Conservation (phyloP, 2,797 vertebrate genomes). For the Diceros bicornis region DNA sequence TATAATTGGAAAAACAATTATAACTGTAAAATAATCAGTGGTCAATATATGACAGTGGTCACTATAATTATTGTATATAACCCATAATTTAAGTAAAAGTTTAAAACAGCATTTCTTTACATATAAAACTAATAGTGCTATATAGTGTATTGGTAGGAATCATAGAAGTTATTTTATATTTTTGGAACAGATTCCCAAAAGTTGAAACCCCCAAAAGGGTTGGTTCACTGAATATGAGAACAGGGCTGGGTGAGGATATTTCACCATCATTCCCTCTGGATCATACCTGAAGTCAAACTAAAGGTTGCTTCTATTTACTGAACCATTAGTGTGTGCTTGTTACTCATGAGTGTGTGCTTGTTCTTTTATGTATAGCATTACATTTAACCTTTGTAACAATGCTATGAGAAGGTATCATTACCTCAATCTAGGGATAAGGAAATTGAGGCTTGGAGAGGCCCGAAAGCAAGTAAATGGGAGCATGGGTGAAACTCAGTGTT, state of each 20-base stretch:
- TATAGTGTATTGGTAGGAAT: neutral
- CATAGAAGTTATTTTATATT: conserved; percentile 48
- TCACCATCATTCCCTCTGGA: neutral
- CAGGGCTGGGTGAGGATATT: neutral
- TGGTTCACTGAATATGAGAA: neutral
- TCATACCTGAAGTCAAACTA: neutral
- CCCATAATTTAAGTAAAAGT: neutral
- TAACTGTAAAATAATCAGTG: conserved; percentile 32
- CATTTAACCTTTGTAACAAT: neutral
- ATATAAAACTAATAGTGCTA: neutral
- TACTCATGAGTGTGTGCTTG: neutral
- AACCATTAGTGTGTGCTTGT: neutral
- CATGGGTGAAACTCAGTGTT: neutral
- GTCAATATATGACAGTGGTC: neutral
- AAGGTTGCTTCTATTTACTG: neutral
- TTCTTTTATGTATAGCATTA: neutral
- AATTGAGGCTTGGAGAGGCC: neutral
- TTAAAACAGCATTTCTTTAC: conserved; percentile 42
- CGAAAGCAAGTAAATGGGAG: neutral
- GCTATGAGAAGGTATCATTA: neutral
- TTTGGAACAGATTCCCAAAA: conserved; percentile 31
- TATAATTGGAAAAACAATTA: neutral
- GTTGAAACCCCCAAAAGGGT: neutral
- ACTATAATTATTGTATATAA: conserved; percentile 11
- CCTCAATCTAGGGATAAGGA: neutral